Conservation (phyloP, 2,113 vertebrate species). For the Tragulus kanchil region DNA sequence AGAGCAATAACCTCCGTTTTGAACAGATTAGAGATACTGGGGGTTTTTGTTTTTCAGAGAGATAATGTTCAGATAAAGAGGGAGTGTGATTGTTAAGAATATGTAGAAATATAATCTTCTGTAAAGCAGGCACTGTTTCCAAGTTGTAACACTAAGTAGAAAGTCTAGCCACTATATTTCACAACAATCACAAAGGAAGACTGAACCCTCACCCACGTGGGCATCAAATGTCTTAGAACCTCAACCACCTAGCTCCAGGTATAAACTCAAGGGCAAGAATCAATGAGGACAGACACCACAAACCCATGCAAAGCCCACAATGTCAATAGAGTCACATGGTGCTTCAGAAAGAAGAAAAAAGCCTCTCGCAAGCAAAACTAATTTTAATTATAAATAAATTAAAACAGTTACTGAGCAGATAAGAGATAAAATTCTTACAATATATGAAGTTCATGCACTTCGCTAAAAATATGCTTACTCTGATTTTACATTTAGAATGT, state of each 20-base stretch:
- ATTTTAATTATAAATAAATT: conserved; percentile 42
- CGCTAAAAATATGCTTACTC: not conserved
- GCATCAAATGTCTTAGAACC: not conserved
- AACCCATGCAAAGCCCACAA: not conserved
- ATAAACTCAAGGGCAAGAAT: conserved; percentile 7
- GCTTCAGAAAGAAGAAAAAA: not conserved
- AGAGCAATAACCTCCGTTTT: not conserved
- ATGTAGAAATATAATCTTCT: not conserved
- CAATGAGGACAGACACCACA: not conserved
- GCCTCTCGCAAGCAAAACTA: conserved; percentile 19
- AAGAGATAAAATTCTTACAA: conserved; percentile 17
- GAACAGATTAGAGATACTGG: conserved; percentile 31
- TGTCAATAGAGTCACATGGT: not conserved
- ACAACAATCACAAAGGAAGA: not conserved
- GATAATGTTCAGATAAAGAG: not conserved
- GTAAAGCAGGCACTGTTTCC: not conserved
- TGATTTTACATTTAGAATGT: conserved; percentile 25
- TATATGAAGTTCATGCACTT: not conserved
- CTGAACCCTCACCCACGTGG: not conserved
- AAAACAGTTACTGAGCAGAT: not conserved
- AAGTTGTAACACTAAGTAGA: not conserved
- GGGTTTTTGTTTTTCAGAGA: not conserved
- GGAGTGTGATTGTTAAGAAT: not conserved
- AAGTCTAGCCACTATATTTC: not conserved
- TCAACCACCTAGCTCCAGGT: not conserved